A percentile compares a stretch with the other conserved stretches of the same genome.
These are phyloP conservation scores for Lepisosteus oculatus DNA, from an alignment of 2,113 vertebrate genomes.

Conservation along the genomic window DNA sequence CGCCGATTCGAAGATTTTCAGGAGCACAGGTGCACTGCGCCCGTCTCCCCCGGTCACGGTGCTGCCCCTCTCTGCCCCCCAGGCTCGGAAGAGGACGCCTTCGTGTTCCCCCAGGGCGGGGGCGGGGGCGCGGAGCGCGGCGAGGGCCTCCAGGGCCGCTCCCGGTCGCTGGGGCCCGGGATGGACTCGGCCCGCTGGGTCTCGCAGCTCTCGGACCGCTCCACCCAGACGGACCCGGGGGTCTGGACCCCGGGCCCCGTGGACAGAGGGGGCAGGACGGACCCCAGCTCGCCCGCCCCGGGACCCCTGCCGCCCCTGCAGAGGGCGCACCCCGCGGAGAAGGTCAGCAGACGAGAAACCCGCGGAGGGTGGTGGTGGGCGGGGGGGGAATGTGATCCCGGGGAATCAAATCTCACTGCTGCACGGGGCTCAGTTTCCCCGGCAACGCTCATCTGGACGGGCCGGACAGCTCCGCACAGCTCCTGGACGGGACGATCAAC, in stretches of 20 bases:
- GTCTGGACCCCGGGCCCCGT: slow-evolving; percentile 51
- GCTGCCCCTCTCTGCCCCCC: background rate
- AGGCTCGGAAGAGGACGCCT: slow-evolving; percentile 72
- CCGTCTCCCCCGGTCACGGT: background rate
- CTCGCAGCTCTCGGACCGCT: slow-evolving; percentile 39
- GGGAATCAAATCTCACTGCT: no score
- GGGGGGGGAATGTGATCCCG: no score
- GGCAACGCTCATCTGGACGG: no score
- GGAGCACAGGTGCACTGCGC: background rate
- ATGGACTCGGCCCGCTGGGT: slow-evolving; percentile 12
- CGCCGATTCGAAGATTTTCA: no score
- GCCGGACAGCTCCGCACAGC: no score
- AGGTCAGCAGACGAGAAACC: slow-evolving; percentile 30
- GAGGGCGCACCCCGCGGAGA: slow-evolving; percentile 19
- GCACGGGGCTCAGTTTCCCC: no score
- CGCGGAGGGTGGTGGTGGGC: no score
- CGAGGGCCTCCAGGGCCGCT: slow-evolving; percentile 26
- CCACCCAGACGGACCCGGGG: slow-evolving; percentile 65
- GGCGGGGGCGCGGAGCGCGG: slow-evolving; percentile 47
- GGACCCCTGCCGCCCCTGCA: slow-evolving; percentile 20
- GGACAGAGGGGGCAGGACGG: slow-evolving; percentile 38
- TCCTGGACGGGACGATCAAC: no score
- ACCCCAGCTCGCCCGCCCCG: slow-evolving; percentile 28
- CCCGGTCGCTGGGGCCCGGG: slow-evolving; percentile 14
- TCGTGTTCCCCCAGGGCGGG: slow-evolving; percentile 58